A percentile compares a stretch with the other conserved stretches of the same genome.
phyloP scores from a whole-genome alignment of 2,113 vertebrate genomes.

The Datnioides undecimradiatus region DNA sequence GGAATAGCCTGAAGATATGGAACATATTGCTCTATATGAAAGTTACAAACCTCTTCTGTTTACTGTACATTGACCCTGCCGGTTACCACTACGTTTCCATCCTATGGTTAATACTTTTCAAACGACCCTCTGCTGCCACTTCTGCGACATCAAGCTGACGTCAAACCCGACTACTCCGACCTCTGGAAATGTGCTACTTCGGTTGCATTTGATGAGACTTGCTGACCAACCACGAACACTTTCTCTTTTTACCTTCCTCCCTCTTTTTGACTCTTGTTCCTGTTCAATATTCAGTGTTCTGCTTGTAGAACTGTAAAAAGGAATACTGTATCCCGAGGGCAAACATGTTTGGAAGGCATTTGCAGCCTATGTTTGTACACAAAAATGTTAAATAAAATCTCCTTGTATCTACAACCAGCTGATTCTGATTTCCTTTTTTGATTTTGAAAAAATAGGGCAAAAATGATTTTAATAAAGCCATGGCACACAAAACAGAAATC shows the following conservation, averaged over 20 bases:
- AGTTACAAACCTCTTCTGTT: constrained; percentile 47
- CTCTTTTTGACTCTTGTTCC: constrained; percentile 68
- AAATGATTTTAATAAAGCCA: no score
- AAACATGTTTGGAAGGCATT: constrained; percentile 83
- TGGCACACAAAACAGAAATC: no score
- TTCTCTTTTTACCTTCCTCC: constrained; percentile 61
- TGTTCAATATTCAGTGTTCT: constrained; percentile 76
- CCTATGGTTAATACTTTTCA: constrained; percentile 11
- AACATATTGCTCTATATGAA: constrained; percentile 71
- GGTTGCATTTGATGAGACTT: constrained; percentile 58
- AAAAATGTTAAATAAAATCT: constrained; percentile 86
- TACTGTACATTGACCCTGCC: constrained; percentile 54
- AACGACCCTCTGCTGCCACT: constrained; percentile 40
- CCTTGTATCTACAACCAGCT: constrained; percentile 78
- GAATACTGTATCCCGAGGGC: constrained; percentile 77
- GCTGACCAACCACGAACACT: constrained; percentile 59
- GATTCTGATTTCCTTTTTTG: not conserved
- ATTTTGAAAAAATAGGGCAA: no score
- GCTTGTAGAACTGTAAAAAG: constrained; percentile 80
- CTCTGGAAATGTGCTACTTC: constrained; percentile 47
- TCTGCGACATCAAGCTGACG: constrained; percentile 22
- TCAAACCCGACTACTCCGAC: constrained; percentile 42
- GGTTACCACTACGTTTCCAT: constrained; percentile 43
- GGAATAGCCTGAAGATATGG: constrained; percentile 56
- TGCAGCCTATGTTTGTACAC: constrained; percentile 86